Percentiles rank a stretch among this genome's conserved stretches.
phyloP scores from a whole-genome alignment of 2,797 vertebrate genomes.

The Jordanella pulchra region DNA sequence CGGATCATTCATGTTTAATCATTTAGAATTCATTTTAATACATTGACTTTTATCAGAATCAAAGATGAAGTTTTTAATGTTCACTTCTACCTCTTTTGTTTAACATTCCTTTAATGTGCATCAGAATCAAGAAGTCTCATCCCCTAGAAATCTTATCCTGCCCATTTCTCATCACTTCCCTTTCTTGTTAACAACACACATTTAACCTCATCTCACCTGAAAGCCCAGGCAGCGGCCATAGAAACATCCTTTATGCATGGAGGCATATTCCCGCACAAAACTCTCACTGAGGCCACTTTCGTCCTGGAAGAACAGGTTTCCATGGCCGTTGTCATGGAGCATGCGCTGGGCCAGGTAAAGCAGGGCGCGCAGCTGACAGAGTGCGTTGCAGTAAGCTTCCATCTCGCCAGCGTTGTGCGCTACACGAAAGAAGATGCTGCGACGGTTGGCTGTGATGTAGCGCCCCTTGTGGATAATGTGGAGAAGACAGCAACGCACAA shows the following conservation, averaged over 20 bases:
- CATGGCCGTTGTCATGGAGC: slow-evolving; percentile 85
- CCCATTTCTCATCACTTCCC: not conserved
- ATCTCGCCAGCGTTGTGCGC: slow-evolving; percentile 88
- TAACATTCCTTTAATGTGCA: not conserved
- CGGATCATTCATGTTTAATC: not conserved
- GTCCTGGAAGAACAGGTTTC: slow-evolving; percentile 87
- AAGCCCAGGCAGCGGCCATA: slow-evolving; percentile 94
- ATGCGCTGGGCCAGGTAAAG: slow-evolving; percentile 88
- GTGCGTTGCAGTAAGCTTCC: slow-evolving; percentile 89
- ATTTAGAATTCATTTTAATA: not conserved
- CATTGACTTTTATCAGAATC: not conserved
- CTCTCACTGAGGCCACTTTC: slow-evolving; percentile 84
- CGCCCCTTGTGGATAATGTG: slow-evolving; percentile 91
- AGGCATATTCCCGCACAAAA: slow-evolving; percentile 87
- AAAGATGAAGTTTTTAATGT: not conserved
- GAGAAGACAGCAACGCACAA: slow-evolving; percentile 88
- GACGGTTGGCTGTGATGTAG: slow-evolving; percentile 85
- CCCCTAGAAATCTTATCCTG: not conserved
- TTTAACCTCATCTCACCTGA: slow-evolving; percentile 80
- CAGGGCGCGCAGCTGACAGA: slow-evolving; percentile 90
- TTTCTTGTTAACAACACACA: not conserved
- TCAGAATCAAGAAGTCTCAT: not conserved
- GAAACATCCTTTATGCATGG: slow-evolving; percentile 93
- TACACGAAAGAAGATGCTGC: slow-evolving; percentile 89
- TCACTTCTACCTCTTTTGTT: not conserved